These are phyloP conservation scores for Heteromyza rotundicornis DNA, from an alignment of 2,888 invertebrate species.

Conservation along the genomic window DNA sequence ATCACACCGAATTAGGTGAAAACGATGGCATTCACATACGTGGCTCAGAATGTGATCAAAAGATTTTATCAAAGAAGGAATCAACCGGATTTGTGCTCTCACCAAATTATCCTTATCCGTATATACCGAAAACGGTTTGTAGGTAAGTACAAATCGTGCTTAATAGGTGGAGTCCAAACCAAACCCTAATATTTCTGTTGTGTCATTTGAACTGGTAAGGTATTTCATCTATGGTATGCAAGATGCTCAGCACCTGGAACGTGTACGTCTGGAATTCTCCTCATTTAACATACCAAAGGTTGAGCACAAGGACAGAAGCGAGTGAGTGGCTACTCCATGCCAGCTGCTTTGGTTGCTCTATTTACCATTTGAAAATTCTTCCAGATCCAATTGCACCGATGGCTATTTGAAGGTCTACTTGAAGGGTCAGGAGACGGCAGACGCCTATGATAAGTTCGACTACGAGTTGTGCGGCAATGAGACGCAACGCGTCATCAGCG, in stretches of 20 bases:
- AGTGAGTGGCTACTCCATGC: constrained; percentile 73
- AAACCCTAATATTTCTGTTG: neutral
- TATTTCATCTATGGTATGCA: constrained; percentile 99
- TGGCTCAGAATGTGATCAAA: constrained; percentile 98
- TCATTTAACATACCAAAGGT: constrained; percentile 90
- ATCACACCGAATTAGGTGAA: constrained; percentile 66
- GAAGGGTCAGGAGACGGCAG: constrained; percentile 90
- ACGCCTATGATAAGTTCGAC: constrained; percentile 92
- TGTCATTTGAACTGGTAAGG: too few species aligned
- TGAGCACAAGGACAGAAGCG: constrained; percentile 71
- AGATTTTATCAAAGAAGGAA: constrained; percentile 92
- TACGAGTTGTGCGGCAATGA: constrained; percentile 89
- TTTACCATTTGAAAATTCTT: neutral
- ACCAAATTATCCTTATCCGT: constrained; percentile 95
- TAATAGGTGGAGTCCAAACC: too few species aligned
- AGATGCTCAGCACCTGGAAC: constrained; percentile 94
- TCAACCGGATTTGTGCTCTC: constrained; percentile 92
- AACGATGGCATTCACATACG: constrained; percentile 94
- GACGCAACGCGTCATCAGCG: constrained; percentile 83
- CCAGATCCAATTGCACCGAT: constrained; percentile 76
- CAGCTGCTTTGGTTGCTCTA: neutral
- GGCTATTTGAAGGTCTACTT: constrained; percentile 90
- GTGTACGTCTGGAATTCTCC: constrained; percentile 87
- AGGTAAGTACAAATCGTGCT: constrained; percentile 66
- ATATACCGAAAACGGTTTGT: constrained; percentile 95